Evolutionary conservation across 2,888 invertebrate genomes (phyloP).

Genomic region (Thereva unica): DNA sequence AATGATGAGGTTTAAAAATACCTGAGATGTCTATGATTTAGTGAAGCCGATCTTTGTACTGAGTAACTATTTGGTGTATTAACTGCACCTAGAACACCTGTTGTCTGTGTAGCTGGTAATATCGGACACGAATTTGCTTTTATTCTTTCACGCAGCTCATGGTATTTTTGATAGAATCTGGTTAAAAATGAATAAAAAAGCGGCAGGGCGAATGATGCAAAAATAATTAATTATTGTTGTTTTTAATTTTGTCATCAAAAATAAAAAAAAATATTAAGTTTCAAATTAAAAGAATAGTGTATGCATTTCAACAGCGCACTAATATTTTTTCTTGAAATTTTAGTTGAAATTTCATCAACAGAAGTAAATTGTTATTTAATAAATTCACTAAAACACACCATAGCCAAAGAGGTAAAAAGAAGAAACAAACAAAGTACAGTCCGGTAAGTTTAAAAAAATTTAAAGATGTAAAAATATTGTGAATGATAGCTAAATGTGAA

Average conservation of each 20-base stretch:
- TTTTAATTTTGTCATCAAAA: constrained; percentile 11
- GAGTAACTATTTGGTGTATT: constrained; percentile 61
- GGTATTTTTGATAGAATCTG: constrained; percentile 88
- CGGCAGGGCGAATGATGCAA: constrained; percentile 40
- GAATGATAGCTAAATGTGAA: constrained; percentile 3
- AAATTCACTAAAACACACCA: no score
- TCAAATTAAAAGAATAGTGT: not conserved
- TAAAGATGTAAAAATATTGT: not conserved
- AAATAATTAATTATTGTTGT: constrained; percentile 34
- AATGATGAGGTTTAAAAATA: constrained; percentile 42
- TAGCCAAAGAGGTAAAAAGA: no score
- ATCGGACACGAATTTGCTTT: constrained; percentile 82
- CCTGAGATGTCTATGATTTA: constrained; percentile 60
- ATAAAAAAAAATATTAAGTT: not conserved
- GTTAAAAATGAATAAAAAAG: constrained; percentile 37
- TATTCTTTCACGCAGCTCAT: constrained; percentile 85
- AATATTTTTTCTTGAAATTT: no score
- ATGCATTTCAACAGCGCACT: no score
- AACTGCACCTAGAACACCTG: constrained; percentile 53
- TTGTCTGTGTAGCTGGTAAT: constrained; percentile 66
- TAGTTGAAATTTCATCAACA: no score
- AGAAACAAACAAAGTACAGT: no score
- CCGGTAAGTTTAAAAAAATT: no score
- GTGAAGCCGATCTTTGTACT: constrained; percentile 65
- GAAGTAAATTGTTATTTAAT: no score